phyloP scores from a whole-genome alignment of 1,140 invertebrate species.

The Apis florea region DNA sequence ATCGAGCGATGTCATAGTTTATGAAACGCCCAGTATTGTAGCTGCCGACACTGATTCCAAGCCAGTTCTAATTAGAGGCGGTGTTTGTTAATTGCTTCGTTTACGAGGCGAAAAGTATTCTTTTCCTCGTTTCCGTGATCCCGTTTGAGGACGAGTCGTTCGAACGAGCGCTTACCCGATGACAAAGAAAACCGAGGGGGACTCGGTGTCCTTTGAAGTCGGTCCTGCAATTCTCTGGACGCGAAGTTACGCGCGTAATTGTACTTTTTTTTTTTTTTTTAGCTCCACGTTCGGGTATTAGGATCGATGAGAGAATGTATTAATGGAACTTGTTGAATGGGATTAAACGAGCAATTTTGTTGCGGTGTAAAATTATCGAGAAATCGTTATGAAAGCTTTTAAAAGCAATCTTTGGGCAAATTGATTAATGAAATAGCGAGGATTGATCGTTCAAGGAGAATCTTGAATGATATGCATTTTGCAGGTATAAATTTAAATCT shows the following conservation, averaged over 20 bases:
- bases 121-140: too few species aligned
- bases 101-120: background rate
- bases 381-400: too few species aligned
- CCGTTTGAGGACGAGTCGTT: background rate
- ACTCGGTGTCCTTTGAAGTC: background rate
- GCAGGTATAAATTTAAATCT: too few species aligned
- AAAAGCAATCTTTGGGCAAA: too few species aligned
- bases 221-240: background rate
- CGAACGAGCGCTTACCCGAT: too few species aligned
- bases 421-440: too few species aligned
- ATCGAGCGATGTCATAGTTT: conserved; percentile 28
- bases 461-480: too few species aligned
- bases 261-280: background rate
- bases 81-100: conserved; percentile 30
- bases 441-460: too few species aligned
- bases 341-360: background rate
- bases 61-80: conserved; percentile 8
- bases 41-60: background rate
- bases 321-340: background rate
- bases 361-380: background rate
- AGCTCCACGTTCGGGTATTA: too few species aligned
- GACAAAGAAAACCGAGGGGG: background rate
- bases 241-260: background rate
- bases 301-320: background rate
- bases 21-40: conserved; percentile 27